Conservation (phyloP, 1,140 invertebrate genomes). For the Scaptomyza graminum region DNA sequence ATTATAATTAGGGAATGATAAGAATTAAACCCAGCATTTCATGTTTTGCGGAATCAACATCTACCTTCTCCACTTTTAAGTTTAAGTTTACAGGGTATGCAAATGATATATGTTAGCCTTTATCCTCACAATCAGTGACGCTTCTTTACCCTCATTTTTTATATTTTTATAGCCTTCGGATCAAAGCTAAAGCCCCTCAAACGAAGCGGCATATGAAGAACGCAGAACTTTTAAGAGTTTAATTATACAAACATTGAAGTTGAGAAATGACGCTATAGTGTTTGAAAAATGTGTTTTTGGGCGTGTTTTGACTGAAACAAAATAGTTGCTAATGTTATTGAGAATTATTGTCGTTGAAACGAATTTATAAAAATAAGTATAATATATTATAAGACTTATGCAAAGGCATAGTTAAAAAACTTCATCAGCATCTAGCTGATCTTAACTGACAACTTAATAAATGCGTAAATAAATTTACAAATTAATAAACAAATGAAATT, state of each 20-base stretch:
- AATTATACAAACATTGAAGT: neutral
- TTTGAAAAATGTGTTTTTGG: conserved; percentile 42
- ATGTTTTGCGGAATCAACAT: neutral
- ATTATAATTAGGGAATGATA: too few relatives aligned
- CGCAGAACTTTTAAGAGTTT: neutral
- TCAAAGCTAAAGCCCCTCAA: conserved; percentile 34
- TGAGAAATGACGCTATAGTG: conserved; percentile 10
- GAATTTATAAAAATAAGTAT: conserved; percentile 7
- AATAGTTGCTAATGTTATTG: conserved; percentile 5
- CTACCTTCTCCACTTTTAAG: neutral
- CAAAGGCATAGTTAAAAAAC: conserved; percentile 21
- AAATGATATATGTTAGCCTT: conserved; percentile 8
- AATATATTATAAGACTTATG: conserved; percentile 20
- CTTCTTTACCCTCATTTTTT: conserved; percentile 6
- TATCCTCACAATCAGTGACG: conserved; percentile 14
- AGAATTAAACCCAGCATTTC: too few relatives aligned
- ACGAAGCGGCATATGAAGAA: neutral
- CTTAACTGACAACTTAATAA: conserved; percentile 5
- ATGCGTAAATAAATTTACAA: conserved; percentile 17
- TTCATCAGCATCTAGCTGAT: conserved; percentile 8
- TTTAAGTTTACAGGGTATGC: conserved; percentile 2
- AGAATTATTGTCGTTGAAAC: neutral
- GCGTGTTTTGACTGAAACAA: conserved; percentile 30
- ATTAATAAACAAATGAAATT: conserved; percentile 32
- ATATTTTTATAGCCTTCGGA: conserved; percentile 14